These are phyloP conservation scores for Entomobrya proxima DNA, from an alignment of 2,888 invertebrate genomes.

Conservation along the genomic window DNA sequence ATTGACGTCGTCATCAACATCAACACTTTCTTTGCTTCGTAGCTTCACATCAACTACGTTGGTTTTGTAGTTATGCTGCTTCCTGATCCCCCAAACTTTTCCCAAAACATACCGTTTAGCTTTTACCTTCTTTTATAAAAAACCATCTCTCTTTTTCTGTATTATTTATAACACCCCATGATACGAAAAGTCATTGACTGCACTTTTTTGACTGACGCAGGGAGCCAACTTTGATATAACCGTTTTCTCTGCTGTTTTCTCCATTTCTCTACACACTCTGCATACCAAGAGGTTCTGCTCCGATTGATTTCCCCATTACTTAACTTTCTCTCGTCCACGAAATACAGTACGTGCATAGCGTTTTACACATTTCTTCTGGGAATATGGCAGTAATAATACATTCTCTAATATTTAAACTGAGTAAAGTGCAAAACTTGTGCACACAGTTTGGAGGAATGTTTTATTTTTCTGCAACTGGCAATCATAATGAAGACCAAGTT, in stretches of 20 bases:
- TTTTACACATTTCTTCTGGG: not conserved
- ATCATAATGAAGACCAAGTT: no score
- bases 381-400: not conserved
- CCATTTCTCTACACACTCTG: not conserved
- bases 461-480: no score
- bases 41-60: not conserved
- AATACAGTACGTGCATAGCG: not conserved
- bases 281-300: not conserved
- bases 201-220: not conserved
- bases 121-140: not conserved
- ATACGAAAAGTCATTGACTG: not conserved
- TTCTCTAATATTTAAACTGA: not conserved
- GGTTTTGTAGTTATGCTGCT: not conserved
- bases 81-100: not conserved
- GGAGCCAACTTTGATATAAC: not conserved
- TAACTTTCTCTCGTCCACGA: not conserved
- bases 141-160: not conserved
- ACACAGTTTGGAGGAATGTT: not conserved
- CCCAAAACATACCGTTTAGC: not conserved
- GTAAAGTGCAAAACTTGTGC: not conserved
- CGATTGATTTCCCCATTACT: not conserved
- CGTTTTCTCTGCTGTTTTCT: not conserved
- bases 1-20: not conserved
- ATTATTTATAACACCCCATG: not conserved
- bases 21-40: not conserved